Conservation (phyloP, 2,797 vertebrate genomes). For the Scarus forsteni region DNA sequence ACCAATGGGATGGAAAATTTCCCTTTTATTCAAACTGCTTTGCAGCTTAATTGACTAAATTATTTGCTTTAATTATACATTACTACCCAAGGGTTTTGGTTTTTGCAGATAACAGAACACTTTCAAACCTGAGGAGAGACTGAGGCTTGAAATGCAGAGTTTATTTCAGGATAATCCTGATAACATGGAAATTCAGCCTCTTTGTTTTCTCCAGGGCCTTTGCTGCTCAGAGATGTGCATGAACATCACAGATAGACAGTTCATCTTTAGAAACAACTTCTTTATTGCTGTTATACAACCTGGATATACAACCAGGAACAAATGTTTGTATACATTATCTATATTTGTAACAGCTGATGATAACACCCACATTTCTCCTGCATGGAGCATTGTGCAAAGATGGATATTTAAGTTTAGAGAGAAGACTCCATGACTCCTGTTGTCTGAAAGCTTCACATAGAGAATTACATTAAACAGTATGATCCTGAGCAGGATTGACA, state of each 20-base stretch:
- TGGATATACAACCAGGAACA: background rate
- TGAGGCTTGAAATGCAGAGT: constrained; percentile 5
- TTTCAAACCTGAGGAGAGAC: constrained; percentile 23
- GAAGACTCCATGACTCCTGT: constrained; percentile 32
- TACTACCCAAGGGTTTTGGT: constrained; percentile 55
- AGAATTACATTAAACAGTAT: constrained; percentile 45
- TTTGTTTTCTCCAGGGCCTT: constrained; percentile 1
- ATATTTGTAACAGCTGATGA: constrained; percentile 3
- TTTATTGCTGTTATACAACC: constrained; percentile 18
- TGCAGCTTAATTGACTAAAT: constrained; percentile 75
- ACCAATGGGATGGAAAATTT: constrained; percentile 62
- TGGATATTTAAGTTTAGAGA: constrained; percentile 16
- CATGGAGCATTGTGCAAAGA: constrained; percentile 15
- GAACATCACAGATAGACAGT: constrained; percentile 4
- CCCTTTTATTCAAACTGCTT: constrained; percentile 61
- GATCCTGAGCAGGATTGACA: constrained; percentile 41
- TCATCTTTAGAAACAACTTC: constrained; percentile 11
- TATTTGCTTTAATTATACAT: constrained; percentile 75
- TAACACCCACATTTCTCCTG: constrained; percentile 19
- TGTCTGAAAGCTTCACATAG: constrained; percentile 33
- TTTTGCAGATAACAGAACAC: constrained; percentile 47
- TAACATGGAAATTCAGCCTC: background rate
- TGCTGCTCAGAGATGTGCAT: constrained; percentile 4
- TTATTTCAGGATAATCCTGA: background rate
- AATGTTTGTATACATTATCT: constrained; percentile 8